A percentile compares a stretch with the other conserved stretches of the same genome.
phyloP scores from a whole-genome alignment of 2,888 invertebrate species.

The Pardosa pseudoannulata region DNA sequence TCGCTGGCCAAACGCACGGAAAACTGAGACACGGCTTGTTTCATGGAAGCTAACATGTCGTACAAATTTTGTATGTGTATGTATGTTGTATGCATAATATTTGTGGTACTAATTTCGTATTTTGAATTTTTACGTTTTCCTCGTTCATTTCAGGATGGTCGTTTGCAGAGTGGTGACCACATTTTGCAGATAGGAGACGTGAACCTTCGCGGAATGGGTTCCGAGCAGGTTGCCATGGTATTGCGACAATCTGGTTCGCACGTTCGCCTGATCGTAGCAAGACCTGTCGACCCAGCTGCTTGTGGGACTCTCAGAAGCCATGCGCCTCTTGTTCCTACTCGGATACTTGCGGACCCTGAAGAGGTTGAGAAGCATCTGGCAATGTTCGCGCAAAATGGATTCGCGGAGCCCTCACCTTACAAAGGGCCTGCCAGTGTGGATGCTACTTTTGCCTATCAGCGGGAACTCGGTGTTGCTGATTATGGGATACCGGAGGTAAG shows the following conservation, averaged over 20 bases:
- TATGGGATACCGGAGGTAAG: neutral
- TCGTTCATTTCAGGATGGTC: conserved; percentile 86
- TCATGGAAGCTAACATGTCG: too few relatives aligned
- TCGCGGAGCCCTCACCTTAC: conserved; percentile 68
- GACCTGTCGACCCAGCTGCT: conserved; percentile 89
- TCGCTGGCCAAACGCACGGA: too few relatives aligned
- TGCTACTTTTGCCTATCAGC: conserved; percentile 49
- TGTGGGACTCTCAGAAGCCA: conserved; percentile 84
- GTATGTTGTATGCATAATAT: too few relatives aligned
- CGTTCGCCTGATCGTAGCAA: conserved; percentile 94
- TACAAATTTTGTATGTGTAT: too few relatives aligned
- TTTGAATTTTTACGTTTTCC: too few relatives aligned
- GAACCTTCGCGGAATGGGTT: conserved; percentile 95
- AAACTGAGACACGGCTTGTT: too few relatives aligned
- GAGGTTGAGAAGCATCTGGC: conserved; percentile 87
- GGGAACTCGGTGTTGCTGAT: conserved; percentile 44
- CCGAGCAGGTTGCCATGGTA: conserved; percentile 95
- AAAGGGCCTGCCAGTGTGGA: conserved; percentile 48
- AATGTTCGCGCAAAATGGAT: conserved; percentile 73
- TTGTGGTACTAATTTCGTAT: too few relatives aligned
- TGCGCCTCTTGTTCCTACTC: conserved; percentile 94
- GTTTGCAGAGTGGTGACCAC: conserved; percentile 97
- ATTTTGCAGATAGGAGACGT: conserved; percentile 96
- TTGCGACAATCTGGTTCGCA: conserved; percentile 96
- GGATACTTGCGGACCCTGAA: conserved; percentile 89